phyloP scores from a whole-genome alignment of 2,797 vertebrate genomes.

The Enteromius radiatus region DNA sequence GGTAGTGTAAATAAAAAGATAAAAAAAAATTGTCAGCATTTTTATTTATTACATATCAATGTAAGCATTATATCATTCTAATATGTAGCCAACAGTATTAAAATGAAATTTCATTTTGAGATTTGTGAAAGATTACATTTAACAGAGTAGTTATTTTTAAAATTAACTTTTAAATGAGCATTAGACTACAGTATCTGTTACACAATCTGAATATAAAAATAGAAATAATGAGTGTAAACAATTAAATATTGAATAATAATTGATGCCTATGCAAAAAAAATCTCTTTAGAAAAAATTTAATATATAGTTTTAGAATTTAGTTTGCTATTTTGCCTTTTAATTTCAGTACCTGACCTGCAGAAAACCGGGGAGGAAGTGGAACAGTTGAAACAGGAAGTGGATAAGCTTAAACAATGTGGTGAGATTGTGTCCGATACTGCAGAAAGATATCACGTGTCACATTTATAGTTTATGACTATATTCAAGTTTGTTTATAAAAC shows the following conservation, averaged over 20 bases:
- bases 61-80: not conserved
- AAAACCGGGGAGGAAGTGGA: slow-evolving; percentile 76
- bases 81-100: not conserved
- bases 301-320: not conserved
- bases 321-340: not conserved
- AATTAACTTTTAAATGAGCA: not conserved
- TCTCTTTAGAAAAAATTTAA: not conserved
- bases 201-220: not conserved
- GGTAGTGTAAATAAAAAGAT: not conserved
- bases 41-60: not conserved
- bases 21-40: not conserved
- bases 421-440: slow-evolving; percentile 57
- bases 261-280: not conserved
- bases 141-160: not conserved
- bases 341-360: slow-evolving; percentile 73
- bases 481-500: not conserved
- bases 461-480: not conserved
- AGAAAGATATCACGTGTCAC: not conserved
- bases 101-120: not conserved
- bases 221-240: not conserved
- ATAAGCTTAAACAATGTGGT: slow-evolving; percentile 77
- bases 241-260: not conserved
- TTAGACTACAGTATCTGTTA: not conserved
- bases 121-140: not conserved
- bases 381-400: slow-evolving; percentile 74